Base-by-base conservation (phyloP, 2,113 vertebrate species). In the Gadus macrocephalus region DNA sequence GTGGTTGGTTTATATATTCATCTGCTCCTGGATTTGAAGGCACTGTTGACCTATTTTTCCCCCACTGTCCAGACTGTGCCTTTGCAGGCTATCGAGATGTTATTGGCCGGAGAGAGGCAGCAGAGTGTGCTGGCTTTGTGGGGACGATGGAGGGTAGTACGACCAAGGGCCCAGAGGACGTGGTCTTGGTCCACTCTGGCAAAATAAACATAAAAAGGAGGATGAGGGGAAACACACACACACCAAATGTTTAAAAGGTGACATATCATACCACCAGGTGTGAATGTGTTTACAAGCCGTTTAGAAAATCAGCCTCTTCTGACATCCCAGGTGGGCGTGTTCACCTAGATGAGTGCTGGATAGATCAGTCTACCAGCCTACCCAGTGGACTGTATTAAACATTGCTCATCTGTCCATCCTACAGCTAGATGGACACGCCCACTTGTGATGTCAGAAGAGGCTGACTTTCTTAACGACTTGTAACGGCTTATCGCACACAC, bases 81-180 rank as follows among this genome's bases (percentile, higher is more conserved):
- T 25, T 28, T 49, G 42, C 0, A 68, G 64, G 60, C 55, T 78
- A 28, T 67, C 69, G n/a, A 55, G 55, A 19, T 66, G 3, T 55
- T 58, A 35, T 72, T 62, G 64, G 59, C 1, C 28, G 22, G 66
- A 71, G 59, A 15, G 62, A 22, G 35, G 58, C 15, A 35, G 66
- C n/a, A 1, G 56, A 61, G 11, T 42, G 5, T 3, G 38, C 38
- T 42, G 38, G 7, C 15, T 16, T 59, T 49, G 53, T 16, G 58
- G 35, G 38, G 49, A 0, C 27, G 27, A 70, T 66, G 20, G 72
- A 53, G 1, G 76, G 20, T 16, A 85, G 58, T 3, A 86, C 19
- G 35, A 28, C 53, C 35, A 91, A 64, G 12, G 87, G 90, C 20
- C 86, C 85, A 53, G 88, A 53, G 3, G 78, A 72, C 55, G 85